phyloP scores from a whole-genome alignment of 2,888 invertebrate genomes.

The Drosophila gaucha region DNA sequence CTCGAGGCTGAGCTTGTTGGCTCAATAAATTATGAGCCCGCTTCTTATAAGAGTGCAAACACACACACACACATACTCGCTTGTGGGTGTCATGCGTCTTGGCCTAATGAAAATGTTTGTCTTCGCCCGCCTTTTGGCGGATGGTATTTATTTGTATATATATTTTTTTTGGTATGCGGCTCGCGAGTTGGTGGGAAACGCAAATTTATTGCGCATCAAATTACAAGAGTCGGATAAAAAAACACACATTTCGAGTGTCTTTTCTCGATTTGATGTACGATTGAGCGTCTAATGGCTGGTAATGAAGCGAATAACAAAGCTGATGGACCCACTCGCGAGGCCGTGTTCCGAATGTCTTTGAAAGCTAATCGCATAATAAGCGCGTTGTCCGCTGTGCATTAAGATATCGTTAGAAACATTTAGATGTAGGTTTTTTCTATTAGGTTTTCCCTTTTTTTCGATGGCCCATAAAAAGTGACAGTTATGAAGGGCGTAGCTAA shows the following conservation, averaged over 20 bases:
- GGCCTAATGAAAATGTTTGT: constrained; percentile 71
- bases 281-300: constrained; percentile 52
- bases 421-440: constrained; percentile 12
- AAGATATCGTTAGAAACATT: constrained; percentile 9
- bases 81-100: constrained; percentile 75
- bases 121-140: constrained; percentile 30
- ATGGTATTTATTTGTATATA: constrained; percentile 12
- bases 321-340: constrained; percentile 19
- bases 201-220: constrained; percentile 77
- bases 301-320: constrained; percentile 65
- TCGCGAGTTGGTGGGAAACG: constrained; percentile 60
- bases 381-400: constrained; percentile 6
- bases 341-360: constrained; percentile 17
- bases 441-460: constrained; percentile 1
- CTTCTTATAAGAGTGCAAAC: constrained; percentile 69
- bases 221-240: constrained; percentile 48
- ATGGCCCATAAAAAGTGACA: constrained; percentile 18
- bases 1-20: constrained; percentile 61
- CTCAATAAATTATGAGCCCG: constrained; percentile 77
- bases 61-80: constrained; percentile 18
- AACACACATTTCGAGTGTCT: constrained; percentile 13
- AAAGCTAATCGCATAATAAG: constrained; percentile 17
- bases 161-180: constrained; percentile 36
- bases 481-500: no score
- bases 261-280: constrained; percentile 16